phyloP scores from a whole-genome alignment of 1,140 invertebrate species.

The Reticulitermes speratus region DNA sequence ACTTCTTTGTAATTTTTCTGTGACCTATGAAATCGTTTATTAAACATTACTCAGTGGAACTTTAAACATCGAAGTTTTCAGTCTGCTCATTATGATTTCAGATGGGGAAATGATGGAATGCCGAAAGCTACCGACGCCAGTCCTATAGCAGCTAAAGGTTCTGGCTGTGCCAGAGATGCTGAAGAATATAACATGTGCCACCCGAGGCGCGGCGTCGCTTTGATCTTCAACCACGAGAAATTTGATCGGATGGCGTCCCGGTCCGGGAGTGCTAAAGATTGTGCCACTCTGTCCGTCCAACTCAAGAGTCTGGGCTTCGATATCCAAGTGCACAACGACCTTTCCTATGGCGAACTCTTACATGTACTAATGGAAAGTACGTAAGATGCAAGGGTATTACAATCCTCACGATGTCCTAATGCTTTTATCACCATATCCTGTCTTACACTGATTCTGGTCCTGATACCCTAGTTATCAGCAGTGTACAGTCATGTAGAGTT shows the following conservation, averaged over 20 bases:
- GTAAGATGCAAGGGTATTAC: not conserved
- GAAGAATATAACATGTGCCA: slow-evolving; percentile 31
- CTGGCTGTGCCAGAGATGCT: not conserved
- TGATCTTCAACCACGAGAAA: slow-evolving; percentile 30
- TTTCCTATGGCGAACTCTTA: not conserved
- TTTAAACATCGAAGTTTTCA: too few species aligned
- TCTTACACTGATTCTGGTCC: too few species aligned
- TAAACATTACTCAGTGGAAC: too few species aligned
- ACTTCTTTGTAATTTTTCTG: too few species aligned
- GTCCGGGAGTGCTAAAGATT: slow-evolving; percentile 2
- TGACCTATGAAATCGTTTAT: too few species aligned
- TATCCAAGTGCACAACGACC: slow-evolving; percentile 7
- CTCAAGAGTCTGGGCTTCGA: slow-evolving; percentile 24
- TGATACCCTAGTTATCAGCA: too few species aligned
- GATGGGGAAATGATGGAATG: not conserved
- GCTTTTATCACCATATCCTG: too few species aligned
- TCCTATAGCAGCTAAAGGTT: not conserved
- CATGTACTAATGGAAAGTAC: not conserved
- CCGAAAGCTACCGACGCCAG: not conserved
- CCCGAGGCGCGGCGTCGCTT: slow-evolving; percentile 19
- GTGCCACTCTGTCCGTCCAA: not conserved
- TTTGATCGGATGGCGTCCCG: not conserved
- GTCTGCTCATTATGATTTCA: too few species aligned
- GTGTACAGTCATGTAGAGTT: too few species aligned
- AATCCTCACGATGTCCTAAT: too few species aligned